Percentiles rank a stretch among this genome's conserved stretches.
Evolutionary conservation across 2,113 vertebrate genomes (phyloP).

Genomic region (Microtus montanus): DNA sequence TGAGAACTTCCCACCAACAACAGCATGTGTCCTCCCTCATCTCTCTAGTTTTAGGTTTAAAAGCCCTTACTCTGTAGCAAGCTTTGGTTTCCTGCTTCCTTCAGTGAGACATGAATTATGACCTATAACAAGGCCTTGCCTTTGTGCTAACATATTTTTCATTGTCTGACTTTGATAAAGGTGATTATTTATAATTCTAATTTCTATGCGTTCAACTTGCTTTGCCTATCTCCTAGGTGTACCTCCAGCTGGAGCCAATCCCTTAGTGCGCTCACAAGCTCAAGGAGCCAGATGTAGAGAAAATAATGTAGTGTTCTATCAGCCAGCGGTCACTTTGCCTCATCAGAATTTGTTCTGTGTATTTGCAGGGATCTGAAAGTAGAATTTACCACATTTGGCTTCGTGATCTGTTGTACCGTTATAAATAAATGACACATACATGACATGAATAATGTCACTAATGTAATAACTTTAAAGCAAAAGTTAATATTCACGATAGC

Average conservation of each 20-base stretch:
- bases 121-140: background rate
- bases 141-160: background rate
- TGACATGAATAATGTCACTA: background rate
- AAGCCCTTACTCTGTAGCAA: background rate
- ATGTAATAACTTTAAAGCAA: background rate
- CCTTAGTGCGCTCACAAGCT: background rate
- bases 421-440: background rate
- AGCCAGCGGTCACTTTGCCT: background rate
- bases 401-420: background rate
- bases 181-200: background rate
- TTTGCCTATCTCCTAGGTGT: background rate
- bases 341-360: background rate
- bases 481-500: background rate
- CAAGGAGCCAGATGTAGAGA: background rate
- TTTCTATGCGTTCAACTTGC: background rate
- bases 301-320: background rate
- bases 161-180: background rate
- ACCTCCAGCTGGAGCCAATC: background rate
- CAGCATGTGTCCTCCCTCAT: background rate
- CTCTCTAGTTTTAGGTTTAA: background rate
- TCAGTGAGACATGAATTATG: background rate
- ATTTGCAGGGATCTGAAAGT: background rate
- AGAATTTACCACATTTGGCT: background rate
- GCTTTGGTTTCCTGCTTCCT: background rate
- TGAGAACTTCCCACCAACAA: background rate